phyloP scores from a whole-genome alignment of 2,113 vertebrate species.

The Piliocolobus tephrosceles region DNA sequence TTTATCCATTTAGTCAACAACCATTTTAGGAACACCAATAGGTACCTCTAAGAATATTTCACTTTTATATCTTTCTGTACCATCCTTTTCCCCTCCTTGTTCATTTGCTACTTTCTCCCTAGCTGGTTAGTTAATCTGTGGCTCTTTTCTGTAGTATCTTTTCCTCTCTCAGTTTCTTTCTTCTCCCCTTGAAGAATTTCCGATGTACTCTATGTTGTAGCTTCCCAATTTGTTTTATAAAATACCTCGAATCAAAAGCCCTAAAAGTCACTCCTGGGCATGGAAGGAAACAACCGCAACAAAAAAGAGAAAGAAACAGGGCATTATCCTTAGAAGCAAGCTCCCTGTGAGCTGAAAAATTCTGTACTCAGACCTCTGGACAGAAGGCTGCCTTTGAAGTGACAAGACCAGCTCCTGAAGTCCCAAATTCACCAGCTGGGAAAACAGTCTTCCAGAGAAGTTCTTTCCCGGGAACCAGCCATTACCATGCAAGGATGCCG shows the following conservation, averaged over 20 bases:
- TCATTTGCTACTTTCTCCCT: background rate
- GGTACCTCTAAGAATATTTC: background rate
- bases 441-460: background rate
- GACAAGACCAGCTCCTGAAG: background rate
- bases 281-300: background rate
- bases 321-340: accelerated
- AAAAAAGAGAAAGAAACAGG: background rate
- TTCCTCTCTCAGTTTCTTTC: background rate
- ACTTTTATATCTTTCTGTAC: background rate
- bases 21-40: background rate
- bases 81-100: background rate
- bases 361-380: background rate
- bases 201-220: background rate
- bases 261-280: background rate
- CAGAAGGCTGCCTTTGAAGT: background rate
- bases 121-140: background rate
- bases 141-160: background rate
- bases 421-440: background rate
- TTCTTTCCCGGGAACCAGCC: background rate
- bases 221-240: background rate
- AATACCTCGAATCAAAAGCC: background rate
- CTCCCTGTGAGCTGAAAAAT: background rate
- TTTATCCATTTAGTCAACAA: background rate
- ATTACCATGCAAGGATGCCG: background rate
- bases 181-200: background rate